Percentiles rank a stretch among this genome's conserved stretches.
Conservation (phyloP, 2,113 vertebrate genomes). For the Phyllostomus discolor region DNA sequence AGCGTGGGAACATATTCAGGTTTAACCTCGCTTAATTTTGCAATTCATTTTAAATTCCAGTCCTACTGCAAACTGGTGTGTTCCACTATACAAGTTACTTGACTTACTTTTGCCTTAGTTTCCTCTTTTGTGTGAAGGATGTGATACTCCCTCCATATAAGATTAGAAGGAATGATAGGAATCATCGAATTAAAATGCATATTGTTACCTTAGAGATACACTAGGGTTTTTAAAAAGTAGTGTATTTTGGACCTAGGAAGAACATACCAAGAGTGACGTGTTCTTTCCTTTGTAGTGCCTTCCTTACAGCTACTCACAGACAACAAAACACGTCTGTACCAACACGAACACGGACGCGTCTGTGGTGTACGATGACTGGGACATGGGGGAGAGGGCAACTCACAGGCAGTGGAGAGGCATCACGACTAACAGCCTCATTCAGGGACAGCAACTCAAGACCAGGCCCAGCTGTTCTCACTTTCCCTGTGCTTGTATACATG, state of each 20-base stretch:
- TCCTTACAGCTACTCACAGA: background rate
- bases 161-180: background rate
- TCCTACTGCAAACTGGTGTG: background rate
- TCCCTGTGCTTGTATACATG: accelerated
- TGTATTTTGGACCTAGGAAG: background rate
- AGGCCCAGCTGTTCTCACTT: background rate
- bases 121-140: background rate
- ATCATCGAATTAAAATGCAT: background rate
- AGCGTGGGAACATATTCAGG: background rate
- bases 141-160: background rate
- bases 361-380: background rate
- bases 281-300: background rate
- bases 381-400: background rate
- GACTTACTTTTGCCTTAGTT: background rate
- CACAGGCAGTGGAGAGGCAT: background rate
- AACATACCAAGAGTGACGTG: background rate
- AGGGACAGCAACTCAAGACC: background rate
- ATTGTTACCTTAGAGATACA: background rate
- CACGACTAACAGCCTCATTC: background rate
- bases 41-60: background rate
- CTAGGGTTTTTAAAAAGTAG: background rate
- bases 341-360: background rate
- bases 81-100: background rate
- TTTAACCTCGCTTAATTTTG: background rate
- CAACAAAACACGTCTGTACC: background rate